Evolutionary conservation across 2,888 invertebrate genomes (phyloP).

Genomic region (Plagodis dolabraria): DNA sequence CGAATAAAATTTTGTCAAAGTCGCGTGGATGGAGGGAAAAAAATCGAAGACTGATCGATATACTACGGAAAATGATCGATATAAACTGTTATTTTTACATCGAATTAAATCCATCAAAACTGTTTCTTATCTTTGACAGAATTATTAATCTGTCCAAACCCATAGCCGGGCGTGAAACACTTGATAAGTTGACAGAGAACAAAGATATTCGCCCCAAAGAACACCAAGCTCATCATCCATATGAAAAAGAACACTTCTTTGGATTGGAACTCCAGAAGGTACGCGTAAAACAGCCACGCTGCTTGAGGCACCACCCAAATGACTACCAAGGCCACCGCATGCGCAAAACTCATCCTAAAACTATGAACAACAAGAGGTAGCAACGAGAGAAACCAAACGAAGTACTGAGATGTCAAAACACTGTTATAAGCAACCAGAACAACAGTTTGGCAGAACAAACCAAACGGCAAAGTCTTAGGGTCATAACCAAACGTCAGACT

Average conservation of each 20-base stretch:
- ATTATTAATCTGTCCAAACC: constrained; percentile 54
- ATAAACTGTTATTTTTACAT: no score
- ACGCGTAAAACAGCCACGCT: constrained; percentile 96
- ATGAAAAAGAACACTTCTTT: constrained; percentile 92
- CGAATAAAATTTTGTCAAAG: no score
- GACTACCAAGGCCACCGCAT: constrained; percentile 75
- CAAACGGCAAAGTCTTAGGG: constrained; percentile 90
- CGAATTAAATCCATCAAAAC: neutral
- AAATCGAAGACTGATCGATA: no score
- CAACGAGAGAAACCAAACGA: constrained; percentile 97
- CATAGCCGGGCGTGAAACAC: constrained; percentile 64
- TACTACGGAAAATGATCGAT: no score
- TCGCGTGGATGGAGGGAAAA: no score
- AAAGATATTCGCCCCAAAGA: constrained; percentile 93
- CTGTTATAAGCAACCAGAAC: constrained; percentile 97
- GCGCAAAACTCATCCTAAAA: constrained; percentile 83
- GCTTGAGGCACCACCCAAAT: constrained; percentile 91
- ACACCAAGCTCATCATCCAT: constrained; percentile 93
- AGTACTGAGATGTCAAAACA: constrained; percentile 98
- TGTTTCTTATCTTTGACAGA: constrained; percentile 9
- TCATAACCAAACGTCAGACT: constrained; percentile 88
- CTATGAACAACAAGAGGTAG: constrained; percentile 92
- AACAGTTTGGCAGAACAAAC: constrained; percentile 93
- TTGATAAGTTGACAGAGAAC: constrained; percentile 85
- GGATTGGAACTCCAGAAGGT: constrained; percentile 95